phyloP scores from a whole-genome alignment of 2,888 invertebrate genomes.

The Metellina segmentata region DNA sequence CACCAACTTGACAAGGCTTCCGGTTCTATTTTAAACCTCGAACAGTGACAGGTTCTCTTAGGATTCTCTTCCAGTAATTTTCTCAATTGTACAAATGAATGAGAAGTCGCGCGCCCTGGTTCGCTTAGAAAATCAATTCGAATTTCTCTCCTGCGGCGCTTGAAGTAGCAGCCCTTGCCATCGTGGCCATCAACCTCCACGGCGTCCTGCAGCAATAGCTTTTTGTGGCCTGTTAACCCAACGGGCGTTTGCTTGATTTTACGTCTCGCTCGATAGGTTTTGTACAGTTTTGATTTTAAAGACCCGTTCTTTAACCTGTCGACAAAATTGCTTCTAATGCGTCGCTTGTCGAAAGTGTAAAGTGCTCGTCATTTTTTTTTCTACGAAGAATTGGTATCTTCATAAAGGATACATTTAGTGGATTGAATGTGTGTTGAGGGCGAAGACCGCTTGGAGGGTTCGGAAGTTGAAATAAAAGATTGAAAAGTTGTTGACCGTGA shows the following conservation, averaged over 20 bases:
- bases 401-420: neutral
- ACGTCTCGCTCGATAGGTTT: slow-evolving; percentile 1
- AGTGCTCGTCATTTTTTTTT: neutral
- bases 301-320: neutral
- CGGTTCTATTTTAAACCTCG: slow-evolving; percentile 13
- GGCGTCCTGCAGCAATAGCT: neutral
- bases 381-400: neutral
- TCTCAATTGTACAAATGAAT: neutral
- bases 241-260: neutral
- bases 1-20: slow-evolving; percentile 15
- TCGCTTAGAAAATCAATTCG: slow-evolving; percentile 10
- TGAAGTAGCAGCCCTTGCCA: neutral
- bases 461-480: neutral
- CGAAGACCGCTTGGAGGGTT: neutral
- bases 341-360: neutral
- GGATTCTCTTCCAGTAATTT: slow-evolving; percentile 26
- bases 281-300: neutral
- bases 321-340: neutral
- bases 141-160: neutral
- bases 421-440: neutral
- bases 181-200: neutral
- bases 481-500: neutral
- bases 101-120: neutral
- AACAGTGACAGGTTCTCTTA: neutral
- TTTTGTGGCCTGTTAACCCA: slow-evolving; percentile 17